phyloP scores from a whole-genome alignment of 2,113 vertebrate genomes.

The Oryzias melastigma region DNA sequence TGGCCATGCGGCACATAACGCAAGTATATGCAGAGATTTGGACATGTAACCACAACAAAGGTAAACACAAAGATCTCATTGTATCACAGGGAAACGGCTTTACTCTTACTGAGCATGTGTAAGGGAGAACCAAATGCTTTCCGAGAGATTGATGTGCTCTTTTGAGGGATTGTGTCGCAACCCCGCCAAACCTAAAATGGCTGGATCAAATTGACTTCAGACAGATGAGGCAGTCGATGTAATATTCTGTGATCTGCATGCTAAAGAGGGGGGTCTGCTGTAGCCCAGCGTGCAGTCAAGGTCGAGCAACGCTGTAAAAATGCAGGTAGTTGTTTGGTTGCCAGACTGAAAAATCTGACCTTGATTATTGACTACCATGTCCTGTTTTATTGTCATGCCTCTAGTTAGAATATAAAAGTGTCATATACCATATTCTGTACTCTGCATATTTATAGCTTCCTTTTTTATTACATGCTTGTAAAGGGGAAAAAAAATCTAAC shows the following conservation, averaged over 20 bases:
- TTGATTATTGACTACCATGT: constrained; percentile 75
- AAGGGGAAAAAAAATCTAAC: constrained; percentile 13
- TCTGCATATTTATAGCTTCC: constrained; percentile 12
- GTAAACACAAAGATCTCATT: constrained; percentile 45
- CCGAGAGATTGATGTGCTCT: constrained; percentile 74
- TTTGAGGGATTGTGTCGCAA: constrained; percentile 75
- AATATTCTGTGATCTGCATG: constrained; percentile 79
- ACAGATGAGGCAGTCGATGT: constrained; percentile 75
- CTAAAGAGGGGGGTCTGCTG: constrained; percentile 69
- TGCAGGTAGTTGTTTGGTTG: constrained; percentile 73
- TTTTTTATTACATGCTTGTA: constrained; percentile 2
- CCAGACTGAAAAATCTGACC: constrained; percentile 76
- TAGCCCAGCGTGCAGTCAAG: constrained; percentile 68
- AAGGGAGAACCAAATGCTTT: constrained; percentile 72
- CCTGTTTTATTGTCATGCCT: constrained; percentile 68
- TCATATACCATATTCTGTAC: constrained; percentile 9
- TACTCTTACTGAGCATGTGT: constrained; percentile 61
- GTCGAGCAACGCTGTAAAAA: constrained; percentile 70
- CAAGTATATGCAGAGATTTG: constrained; percentile 46
- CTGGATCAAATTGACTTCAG: constrained; percentile 78
- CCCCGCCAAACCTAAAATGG: constrained; percentile 76
- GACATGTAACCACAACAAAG: constrained; percentile 64
- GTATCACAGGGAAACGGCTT: constrained; percentile 31
- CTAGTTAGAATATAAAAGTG: constrained; percentile 49
- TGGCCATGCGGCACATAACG: constrained; percentile 50